phyloP scores from a whole-genome alignment of 2,113 vertebrate genomes.

The Podarcis cretensis region DNA sequence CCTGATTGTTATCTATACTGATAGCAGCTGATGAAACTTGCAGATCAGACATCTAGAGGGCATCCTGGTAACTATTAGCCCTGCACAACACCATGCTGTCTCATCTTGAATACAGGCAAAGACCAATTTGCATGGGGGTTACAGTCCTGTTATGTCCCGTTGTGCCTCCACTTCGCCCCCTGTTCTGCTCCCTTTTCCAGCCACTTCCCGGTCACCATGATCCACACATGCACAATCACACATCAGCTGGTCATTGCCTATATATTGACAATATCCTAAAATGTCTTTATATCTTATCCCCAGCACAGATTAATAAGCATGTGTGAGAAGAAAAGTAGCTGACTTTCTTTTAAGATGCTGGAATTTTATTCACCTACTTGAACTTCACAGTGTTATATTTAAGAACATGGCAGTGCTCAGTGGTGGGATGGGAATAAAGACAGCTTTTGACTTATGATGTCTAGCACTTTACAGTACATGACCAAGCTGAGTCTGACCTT shows the following conservation, averaged over 20 bases:
- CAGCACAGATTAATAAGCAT: conserved; percentile 49
- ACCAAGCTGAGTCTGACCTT: conserved; percentile 62
- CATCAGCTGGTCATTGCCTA: no score
- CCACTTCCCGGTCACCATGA: no score
- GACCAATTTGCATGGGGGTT: no score
- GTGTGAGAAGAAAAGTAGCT: conserved; percentile 25
- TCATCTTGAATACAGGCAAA: conserved; percentile 12
- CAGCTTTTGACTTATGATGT: conserved; percentile 47
- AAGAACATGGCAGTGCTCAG: conserved; percentile 34
- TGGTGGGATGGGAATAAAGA: conserved; percentile 32
- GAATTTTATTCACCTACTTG: conserved; percentile 44
- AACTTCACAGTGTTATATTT: conserved; percentile 53
- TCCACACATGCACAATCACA: no score
- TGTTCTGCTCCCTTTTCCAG: no score
- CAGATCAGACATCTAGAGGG: no score
- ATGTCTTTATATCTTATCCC: conserved; percentile 40
- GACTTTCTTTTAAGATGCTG: conserved; percentile 29
- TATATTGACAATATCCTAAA: conserved; percentile 44
- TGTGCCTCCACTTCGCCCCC: no score
- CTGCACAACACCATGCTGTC: background rate
- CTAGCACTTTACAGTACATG: conserved; percentile 24
- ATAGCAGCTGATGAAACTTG: no score
- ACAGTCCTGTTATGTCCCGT: no score
- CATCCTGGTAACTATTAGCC: no score
- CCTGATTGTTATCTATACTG: background rate